Base-by-base conservation (phyloP, 2,888 invertebrate genomes). In the Epsilonema sp. region DNA sequence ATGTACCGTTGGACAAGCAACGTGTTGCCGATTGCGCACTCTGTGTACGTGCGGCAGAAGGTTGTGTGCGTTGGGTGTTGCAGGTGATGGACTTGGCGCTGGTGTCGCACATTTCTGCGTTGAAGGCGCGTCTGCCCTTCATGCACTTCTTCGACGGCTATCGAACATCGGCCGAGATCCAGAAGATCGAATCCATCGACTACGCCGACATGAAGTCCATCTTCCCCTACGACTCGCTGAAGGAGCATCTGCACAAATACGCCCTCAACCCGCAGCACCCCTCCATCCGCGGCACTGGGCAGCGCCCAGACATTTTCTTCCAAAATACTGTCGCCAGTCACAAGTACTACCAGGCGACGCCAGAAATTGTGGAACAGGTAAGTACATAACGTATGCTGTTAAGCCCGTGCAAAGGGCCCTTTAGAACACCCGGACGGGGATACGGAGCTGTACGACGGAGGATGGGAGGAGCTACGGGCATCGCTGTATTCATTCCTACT, bases 121-220 rank as follows among this genome's bases (percentile, higher is more conserved):
- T 54, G 20, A 52, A 52, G 36, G 45, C 52, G 16, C 45, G 54
- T 11, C 41, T 54, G 20, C 54, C 54, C 13, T 54, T 54, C 47
- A 24, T 54, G 42, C 54, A 54, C 44, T 54, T 54, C 51, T 54
- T 54, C 48, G 54, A 54, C 36, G 54, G 54, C 25, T 53, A 52
- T 45, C 43, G 54, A 22, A 54, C 54, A 19, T 54, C 54, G 21
- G 54, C 54, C 19, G 54, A 54, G 41, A 49, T 54, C 44, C 49
- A 50, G 31, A 54, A 54, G 48, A 50, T 54, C 31, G 37, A 49
- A 36, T 43, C 49, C 8, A 49, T 53, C 19, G 50, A 50, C 3
- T 48, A 52, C 40, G 54, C 49, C 21, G 50, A 52, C 45, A 54
- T 54, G 19, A 39, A 37, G 21, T 37, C 47, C 40, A 43, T 54